These are phyloP conservation scores for Pelecanoides urinatrix DNA, from an alignment of 2,113 vertebrate genomes.

Conservation along the genomic window DNA sequence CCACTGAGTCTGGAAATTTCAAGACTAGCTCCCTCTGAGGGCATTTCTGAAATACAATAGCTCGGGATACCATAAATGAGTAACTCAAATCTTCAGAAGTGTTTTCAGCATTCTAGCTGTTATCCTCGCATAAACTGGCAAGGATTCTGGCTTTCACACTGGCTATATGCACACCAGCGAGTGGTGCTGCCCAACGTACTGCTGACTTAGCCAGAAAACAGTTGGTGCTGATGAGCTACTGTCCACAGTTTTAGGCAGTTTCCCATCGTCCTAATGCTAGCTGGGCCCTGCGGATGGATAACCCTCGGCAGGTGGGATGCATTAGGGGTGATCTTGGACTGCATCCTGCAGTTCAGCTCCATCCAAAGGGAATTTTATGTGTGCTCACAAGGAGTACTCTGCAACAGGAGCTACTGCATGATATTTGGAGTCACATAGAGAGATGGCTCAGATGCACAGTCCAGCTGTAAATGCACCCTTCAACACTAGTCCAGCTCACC, in stretches of 20 bases:
- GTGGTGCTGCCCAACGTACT: neutral
- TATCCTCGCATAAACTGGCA: neutral
- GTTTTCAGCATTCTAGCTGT: neutral
- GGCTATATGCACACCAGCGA: accelerated
- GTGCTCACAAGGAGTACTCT: neutral
- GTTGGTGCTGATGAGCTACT: neutral
- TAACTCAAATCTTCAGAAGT: neutral
- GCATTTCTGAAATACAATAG: neutral
- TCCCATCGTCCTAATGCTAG: accelerated
- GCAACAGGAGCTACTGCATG: accelerated
- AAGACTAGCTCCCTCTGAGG: neutral
- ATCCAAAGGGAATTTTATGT: neutral
- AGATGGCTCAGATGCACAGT: neutral
- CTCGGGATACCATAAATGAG: neutral
- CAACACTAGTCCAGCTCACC: neutral
- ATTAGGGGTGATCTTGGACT: neutral
- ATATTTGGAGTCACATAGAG: neutral
- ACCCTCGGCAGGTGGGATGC: neutral
- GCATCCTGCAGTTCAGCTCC: neutral
- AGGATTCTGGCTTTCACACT: neutral
- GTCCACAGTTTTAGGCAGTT: neutral
- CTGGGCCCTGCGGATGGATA: accelerated
- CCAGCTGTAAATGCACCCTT: neutral
- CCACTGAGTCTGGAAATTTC: neutral
- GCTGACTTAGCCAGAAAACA: neutral